Evolutionary conservation across 1,140 invertebrate species (phyloP).

Genomic region (Batillaria attramentaria): DNA sequence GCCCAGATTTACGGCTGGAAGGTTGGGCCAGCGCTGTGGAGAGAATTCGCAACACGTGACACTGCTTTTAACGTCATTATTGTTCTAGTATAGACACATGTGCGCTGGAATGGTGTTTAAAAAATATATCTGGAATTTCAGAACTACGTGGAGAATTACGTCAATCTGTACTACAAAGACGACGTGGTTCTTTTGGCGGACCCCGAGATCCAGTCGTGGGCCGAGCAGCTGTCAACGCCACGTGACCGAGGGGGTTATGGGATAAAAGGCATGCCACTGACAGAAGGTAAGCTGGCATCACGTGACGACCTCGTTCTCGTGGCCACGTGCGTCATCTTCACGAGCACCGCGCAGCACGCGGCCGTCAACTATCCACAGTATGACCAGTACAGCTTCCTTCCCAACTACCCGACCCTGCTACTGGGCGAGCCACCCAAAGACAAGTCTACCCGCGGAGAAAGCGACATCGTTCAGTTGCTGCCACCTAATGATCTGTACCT

Average conservation of each 20-base stretch:
- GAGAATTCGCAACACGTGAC: too few relatives aligned
- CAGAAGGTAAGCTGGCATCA: background rate
- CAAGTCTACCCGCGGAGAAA: constrained; percentile 13
- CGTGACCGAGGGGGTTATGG: constrained; percentile 53
- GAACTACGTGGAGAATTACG: too few relatives aligned
- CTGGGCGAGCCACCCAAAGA: constrained; percentile 57
- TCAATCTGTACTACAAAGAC: too few relatives aligned
- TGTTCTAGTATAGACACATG: too few relatives aligned
- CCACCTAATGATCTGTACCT: background rate
- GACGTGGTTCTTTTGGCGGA: too few relatives aligned
- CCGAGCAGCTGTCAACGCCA: constrained; percentile 63
- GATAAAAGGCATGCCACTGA: constrained; percentile 33
- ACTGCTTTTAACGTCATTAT: too few relatives aligned
- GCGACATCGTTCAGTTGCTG: background rate
- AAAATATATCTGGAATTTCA: too few relatives aligned
- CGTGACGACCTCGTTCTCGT: too few relatives aligned
- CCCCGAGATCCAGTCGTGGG: too few relatives aligned
- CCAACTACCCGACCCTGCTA: constrained; percentile 71
- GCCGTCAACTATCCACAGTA: constrained; percentile 69
- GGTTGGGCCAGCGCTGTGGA: too few relatives aligned
- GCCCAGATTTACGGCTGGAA: too few relatives aligned
- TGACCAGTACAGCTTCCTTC: constrained; percentile 70
- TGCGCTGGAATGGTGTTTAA: too few relatives aligned
- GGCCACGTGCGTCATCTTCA: constrained; percentile 66
- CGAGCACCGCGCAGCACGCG: constrained; percentile 70